Base-by-base conservation (phyloP, 2,797 vertebrate genomes). In the Phaenicophaeus curvirostris region DNA sequence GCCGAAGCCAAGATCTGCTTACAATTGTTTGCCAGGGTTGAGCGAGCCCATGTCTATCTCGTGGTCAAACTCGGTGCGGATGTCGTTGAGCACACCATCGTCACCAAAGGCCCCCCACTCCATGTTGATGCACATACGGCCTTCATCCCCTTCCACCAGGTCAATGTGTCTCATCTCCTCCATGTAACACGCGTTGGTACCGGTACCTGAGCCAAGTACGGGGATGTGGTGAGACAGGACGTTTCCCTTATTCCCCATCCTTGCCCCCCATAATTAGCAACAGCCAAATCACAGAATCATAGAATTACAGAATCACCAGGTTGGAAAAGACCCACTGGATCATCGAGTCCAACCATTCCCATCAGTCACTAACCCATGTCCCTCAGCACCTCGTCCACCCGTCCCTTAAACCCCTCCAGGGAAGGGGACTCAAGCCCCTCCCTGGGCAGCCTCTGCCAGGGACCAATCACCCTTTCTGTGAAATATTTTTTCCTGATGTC, bases 31-130 rank as follows among this genome's bases (percentile, higher is more conserved):
- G 91, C 99, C 99, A 0, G 99, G 99, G 95, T 99, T 99, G 69
- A 99, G 97, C 2, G 99, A 99, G 89, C 99, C 99, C 85, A 98
- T 98, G 77, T 99, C 99, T 5, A 99, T 98, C 91, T 99, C 99
- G 1, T 84, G 97, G 97, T 99, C 99, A 25, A 99, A 99, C 53
- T 99, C 98, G 0, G 99, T 99, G 72, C 98, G 98, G 84, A 99
- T 94, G 93, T 99, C 99, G 1, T 99, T 98, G 63, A 99, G 98
- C 2, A 67, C 51, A 0, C 99, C 99, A 0, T 99, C 99, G 0
- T 99, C 99, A 2, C 99, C 99, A 2, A 99, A 99, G 15, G 99
- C 99, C 0, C 99, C 99, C 99, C 99, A 99, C 96, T 99, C 99
- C 92, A 99, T 99, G 95, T 99, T 99, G 84, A 99, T 98, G 66